Evolutionary conservation across 2,888 invertebrate genomes (phyloP).

Genomic region (Ophion costatus): DNA sequence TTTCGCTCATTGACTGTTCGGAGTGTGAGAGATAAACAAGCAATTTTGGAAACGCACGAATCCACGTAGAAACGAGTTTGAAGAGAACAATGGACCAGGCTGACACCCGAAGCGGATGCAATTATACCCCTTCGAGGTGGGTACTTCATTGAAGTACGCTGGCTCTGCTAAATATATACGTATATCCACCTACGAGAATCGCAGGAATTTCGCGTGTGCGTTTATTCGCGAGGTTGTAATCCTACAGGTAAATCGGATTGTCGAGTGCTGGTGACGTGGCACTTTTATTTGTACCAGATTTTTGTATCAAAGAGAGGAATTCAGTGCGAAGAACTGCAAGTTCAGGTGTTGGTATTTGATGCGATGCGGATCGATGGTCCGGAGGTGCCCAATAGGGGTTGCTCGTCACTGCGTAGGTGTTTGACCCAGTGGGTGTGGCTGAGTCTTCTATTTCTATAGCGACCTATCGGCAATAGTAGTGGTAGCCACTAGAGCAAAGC

Average conservation of each 20-base stretch:
- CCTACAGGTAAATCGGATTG: slow-evolving; percentile 32
- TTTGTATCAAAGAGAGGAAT: slow-evolving; percentile 63
- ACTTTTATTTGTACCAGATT: slow-evolving; percentile 24
- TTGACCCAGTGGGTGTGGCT: slow-evolving; percentile 63
- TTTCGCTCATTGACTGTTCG: not conserved
- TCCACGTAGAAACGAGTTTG: slow-evolving; percentile 6
- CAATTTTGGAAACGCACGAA: slow-evolving; percentile 9
- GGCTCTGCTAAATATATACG: slow-evolving; percentile 19
- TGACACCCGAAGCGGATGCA: slow-evolving; percentile 51
- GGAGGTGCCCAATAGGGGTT: slow-evolving; percentile 33
- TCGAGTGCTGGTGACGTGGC: not conserved
- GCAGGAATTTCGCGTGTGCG: not conserved
- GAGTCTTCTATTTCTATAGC: slow-evolving; percentile 36
- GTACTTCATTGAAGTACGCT: slow-evolving; percentile 43
- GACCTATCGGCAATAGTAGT: slow-evolving; percentile 30
- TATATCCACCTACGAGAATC: not conserved
- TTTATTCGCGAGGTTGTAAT: slow-evolving; percentile 12
- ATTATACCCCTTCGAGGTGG: slow-evolving; percentile 44
- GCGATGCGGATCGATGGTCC: slow-evolving; percentile 69
- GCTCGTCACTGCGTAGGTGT: slow-evolving; percentile 60
- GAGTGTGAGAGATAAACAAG: slow-evolving; percentile 4
- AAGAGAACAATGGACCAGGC: not conserved
- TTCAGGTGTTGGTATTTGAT: slow-evolving; percentile 52
- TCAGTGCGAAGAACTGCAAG: not conserved
- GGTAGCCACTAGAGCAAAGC: slow-evolving; percentile 28